phyloP scores from a whole-genome alignment of 2,888 invertebrate species.

The Microplitis manilae region DNA sequence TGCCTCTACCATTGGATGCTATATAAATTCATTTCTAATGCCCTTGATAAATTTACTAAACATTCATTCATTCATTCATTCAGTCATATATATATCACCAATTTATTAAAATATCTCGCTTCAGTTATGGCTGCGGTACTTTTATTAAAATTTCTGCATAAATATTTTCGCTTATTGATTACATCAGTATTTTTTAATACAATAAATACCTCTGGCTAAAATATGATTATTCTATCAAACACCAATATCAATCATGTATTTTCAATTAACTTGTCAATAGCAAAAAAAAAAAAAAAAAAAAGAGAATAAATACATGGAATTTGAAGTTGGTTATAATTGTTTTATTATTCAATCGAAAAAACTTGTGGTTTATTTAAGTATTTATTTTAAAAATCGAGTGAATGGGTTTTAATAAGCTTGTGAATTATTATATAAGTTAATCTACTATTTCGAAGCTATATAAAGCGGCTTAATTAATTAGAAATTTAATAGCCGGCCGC shows the following conservation, averaged over 20 bases:
- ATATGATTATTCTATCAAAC: too few species aligned
- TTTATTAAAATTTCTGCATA: neutral
- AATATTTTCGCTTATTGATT: neutral
- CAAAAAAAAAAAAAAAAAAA: too few species aligned
- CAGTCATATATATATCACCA: neutral
- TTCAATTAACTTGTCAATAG: too few species aligned
- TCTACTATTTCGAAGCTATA: neutral
- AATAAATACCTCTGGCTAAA: too few species aligned
- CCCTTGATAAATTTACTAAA: constrained; percentile 11
- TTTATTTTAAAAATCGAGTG: neutral
- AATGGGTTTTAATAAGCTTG: too few species aligned
- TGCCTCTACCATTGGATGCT: neutral
- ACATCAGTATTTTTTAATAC: neutral
- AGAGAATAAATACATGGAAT: too few species aligned
- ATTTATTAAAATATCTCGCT: constrained; percentile 18
- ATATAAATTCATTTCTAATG: constrained; percentile 28
- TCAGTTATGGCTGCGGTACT: neutral
- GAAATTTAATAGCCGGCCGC: neutral
- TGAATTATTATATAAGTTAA: neutral
- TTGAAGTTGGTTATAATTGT: neutral
- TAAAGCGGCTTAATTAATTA: neutral
- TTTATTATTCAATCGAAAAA: neutral
- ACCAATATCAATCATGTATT: too few species aligned
- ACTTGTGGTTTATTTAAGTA: neutral
- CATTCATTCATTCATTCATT: constrained; percentile 6